Percentiles rank a stretch among this genome's conserved stretches.
Evolutionary conservation across 2,888 invertebrate species (phyloP).

Genomic region (Dione juno): DNA sequence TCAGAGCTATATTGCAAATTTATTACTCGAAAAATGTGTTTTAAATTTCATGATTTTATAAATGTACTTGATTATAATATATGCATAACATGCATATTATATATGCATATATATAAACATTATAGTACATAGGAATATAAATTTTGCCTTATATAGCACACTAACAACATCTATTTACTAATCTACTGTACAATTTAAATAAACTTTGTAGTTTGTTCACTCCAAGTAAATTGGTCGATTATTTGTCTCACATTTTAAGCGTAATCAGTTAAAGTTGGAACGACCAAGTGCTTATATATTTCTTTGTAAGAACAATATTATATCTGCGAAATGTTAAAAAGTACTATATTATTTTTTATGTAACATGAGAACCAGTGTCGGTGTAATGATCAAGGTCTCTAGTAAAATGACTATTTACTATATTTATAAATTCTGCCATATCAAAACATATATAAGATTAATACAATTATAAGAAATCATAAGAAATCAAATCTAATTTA

Average conservation of each 20-base stretch:
- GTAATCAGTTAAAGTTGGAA: slow-evolving; percentile 6
- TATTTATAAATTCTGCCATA: too few species aligned
- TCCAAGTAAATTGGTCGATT: slow-evolving; percentile 21
- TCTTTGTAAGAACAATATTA: slow-evolving; percentile 12
- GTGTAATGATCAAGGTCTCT: too few species aligned
- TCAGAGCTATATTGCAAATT: too few species aligned
- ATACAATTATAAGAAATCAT: too few species aligned
- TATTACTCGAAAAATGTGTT: too few species aligned
- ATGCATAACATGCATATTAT: too few species aligned
- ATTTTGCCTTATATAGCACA: background rate
- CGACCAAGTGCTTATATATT: background rate
- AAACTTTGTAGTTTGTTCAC: background rate
- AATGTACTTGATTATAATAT: too few species aligned
- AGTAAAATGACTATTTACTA: too few species aligned
- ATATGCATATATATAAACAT: too few species aligned
- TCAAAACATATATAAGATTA: too few species aligned
- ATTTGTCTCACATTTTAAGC: slow-evolving; percentile 25
- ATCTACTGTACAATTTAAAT: slow-evolving; percentile 11
- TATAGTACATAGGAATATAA: background rate
- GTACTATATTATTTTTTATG: background rate
- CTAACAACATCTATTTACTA: slow-evolving; percentile 5
- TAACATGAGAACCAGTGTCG: background rate
- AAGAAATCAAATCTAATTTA: too few species aligned
- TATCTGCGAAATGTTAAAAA: background rate
- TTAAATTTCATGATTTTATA: too few species aligned